Conservation (phyloP, 2,113 vertebrate species). For the Paramisgurnus dabryanus region DNA sequence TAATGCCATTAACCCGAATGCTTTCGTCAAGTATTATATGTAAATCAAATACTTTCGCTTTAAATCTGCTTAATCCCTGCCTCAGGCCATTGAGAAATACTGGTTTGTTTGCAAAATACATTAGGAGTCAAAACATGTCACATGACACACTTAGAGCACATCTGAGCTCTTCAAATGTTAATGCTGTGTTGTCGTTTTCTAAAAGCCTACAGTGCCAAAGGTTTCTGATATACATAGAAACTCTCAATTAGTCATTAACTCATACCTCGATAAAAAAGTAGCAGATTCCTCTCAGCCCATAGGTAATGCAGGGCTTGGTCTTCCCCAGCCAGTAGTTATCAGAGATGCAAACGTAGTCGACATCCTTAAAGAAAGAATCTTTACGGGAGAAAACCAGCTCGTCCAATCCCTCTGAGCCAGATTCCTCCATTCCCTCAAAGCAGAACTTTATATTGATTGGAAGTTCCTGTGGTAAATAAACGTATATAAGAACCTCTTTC, state of each 20-base stretch:
- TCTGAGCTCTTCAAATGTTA: no score
- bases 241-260: background rate
- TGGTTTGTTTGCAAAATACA: no score
- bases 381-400: constrained; percentile 84
- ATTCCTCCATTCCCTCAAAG: constrained; percentile 98
- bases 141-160: no score
- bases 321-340: constrained; percentile 99
- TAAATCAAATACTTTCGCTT: no score
- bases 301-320: constrained; percentile 94
- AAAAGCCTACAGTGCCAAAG: no score
- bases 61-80: no score
- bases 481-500: background rate
- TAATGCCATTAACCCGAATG: no score
- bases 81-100: no score
- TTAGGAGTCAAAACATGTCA: no score
- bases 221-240: background rate
- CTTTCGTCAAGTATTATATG: no score
- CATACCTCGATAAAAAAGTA: constrained; percentile 89
- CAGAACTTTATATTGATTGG: constrained; percentile 97
- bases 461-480: constrained; percentile 75
- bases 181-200: no score
- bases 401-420: constrained; percentile 91
- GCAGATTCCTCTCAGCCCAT: constrained; percentile 91
- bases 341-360: constrained; percentile 95
- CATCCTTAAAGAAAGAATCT: constrained; percentile 88